Evolutionary conservation across 2,797 vertebrate genomes (phyloP).

Genomic region (Darevskia mixta): DNA sequence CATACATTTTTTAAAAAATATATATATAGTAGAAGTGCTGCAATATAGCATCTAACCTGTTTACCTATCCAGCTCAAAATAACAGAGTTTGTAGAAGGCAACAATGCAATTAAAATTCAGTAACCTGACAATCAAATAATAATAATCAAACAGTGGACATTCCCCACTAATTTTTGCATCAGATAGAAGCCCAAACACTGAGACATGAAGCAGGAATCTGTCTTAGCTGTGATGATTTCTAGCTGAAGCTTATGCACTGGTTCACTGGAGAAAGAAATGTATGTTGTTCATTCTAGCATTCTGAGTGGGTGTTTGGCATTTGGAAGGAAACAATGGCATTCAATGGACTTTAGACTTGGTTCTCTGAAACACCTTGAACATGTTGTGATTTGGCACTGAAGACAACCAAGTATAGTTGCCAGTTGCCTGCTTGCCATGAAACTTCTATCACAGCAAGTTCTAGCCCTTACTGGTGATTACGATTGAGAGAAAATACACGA

Average conservation of each 20-base stretch:
- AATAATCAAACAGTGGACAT: not conserved
- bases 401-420: not conserved
- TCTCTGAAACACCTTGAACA: no score
- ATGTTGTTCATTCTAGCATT: not conserved
- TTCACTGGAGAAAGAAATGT: not conserved
- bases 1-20: slow-evolving; percentile 12
- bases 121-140: not conserved
- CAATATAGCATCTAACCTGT: slow-evolving; percentile 5
- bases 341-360: no score
- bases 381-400: not conserved
- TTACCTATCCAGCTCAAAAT: slow-evolving; percentile 1
- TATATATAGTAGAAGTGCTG: not conserved
- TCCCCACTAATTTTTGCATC: not conserved
- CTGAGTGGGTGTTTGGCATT: not conserved
- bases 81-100: not conserved
- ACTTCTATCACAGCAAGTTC: no score
- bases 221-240: not conserved
- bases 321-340: no score
- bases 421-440: no score
- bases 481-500: no score
- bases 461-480: not conserved
- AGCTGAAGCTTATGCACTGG: not conserved
- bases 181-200: not conserved
- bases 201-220: not conserved
- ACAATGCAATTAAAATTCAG: slow-evolving; percentile 7